phyloP scores from a whole-genome alignment of 2,797 vertebrate species.

The Urocyon cinereoargenteus region DNA sequence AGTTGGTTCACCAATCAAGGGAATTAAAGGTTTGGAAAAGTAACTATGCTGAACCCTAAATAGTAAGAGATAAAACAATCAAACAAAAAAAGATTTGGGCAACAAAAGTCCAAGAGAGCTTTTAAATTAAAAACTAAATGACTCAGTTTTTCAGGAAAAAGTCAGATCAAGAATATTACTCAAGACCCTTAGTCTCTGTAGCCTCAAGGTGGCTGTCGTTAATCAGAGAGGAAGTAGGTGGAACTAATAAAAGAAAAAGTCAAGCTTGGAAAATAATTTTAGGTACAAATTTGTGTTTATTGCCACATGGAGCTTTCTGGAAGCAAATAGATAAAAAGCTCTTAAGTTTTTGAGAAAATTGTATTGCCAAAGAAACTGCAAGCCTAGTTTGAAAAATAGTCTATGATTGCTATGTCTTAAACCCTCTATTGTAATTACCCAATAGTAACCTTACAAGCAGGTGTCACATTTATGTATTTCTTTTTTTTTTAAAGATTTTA shows the following conservation, averaged over 20 bases:
- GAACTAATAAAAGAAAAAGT: slow-evolving; percentile 40
- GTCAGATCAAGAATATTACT: slow-evolving; percentile 45
- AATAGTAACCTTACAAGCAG: neutral
- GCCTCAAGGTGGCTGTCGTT: slow-evolving; percentile 1
- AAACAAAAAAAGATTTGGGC: too few species aligned
- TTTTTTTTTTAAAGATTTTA: too few species aligned
- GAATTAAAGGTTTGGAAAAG: neutral
- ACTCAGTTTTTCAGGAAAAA: slow-evolving; percentile 29
- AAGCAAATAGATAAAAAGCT: slow-evolving; percentile 69
- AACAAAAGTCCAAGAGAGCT: neutral
- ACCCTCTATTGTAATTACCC: slow-evolving; percentile 48
- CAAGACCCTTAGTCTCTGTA: slow-evolving; percentile 16
- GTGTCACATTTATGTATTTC: neutral
- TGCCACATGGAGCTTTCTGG: slow-evolving; percentile 62
- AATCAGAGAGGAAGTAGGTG: neutral
- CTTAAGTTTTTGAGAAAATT: slow-evolving; percentile 68
- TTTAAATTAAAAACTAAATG: slow-evolving; percentile 56
- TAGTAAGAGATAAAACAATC: neutral
- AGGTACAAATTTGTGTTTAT: slow-evolving; percentile 60
- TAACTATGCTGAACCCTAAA: neutral
- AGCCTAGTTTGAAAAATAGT: slow-evolving; percentile 60
- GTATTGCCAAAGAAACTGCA: slow-evolving; percentile 64
- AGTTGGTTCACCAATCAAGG: neutral
- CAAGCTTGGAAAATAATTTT: slow-evolving; percentile 56
- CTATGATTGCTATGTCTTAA: slow-evolving; percentile 44